Conservation (phyloP, 2,113 vertebrate genomes). For the Apteryx owenii region DNA sequence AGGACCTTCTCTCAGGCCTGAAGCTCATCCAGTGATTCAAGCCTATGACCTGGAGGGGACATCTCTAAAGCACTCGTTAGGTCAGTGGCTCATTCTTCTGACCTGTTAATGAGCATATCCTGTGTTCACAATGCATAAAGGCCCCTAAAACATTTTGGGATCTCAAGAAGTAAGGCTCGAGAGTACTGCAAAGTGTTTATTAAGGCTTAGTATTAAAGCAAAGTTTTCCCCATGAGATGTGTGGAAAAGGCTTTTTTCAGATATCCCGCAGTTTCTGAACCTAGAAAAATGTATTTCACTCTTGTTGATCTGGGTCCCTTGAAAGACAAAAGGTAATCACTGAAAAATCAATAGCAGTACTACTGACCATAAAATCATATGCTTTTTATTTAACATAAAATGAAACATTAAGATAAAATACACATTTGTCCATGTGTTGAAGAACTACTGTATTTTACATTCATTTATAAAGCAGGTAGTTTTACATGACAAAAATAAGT, state of each 20-base stretch:
- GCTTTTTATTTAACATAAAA: slow-evolving; percentile 75
- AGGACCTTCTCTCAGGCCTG: no score
- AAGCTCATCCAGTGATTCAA: no score
- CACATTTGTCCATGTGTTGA: slow-evolving; percentile 80
- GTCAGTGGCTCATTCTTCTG: neutral
- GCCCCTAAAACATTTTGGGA: no score
- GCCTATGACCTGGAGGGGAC: no score
- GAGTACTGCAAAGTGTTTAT: neutral
- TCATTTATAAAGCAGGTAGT: slow-evolving; percentile 76
- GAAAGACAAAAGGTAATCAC: neutral
- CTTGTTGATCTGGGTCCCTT: fast-evolving
- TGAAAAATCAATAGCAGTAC: neutral
- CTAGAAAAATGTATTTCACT: neutral
- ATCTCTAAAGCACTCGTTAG: neutral
- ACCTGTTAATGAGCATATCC: neutral
- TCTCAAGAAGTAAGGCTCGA: neutral
- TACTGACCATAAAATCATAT: slow-evolving; percentile 23
- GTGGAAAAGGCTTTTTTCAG: fast-evolving
- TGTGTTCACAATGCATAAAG: neutral
- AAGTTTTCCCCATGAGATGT: neutral
- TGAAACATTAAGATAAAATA: slow-evolving; percentile 81
- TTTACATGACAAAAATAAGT: slow-evolving; percentile 41
- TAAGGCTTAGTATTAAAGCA: neutral
- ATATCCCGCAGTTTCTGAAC: neutral
- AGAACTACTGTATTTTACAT: slow-evolving; percentile 82